phyloP scores from a whole-genome alignment of 2,888 invertebrate species.

The Trichogramma evanescens region DNA sequence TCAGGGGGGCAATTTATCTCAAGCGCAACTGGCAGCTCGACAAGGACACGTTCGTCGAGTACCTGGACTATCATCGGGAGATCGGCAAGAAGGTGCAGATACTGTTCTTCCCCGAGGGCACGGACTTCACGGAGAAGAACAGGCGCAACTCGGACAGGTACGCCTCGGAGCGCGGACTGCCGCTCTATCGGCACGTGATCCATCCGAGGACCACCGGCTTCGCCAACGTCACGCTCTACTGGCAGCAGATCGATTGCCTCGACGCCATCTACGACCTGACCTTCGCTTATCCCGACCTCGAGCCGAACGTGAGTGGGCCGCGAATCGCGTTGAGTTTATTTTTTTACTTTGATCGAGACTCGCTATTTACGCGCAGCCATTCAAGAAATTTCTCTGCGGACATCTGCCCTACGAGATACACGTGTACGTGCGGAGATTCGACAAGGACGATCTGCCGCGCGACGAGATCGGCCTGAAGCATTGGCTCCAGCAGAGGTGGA shows the following conservation, averaged over 20 bases:
- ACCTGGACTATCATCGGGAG: slow-evolving; percentile 62
- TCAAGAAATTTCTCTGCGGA: slow-evolving; percentile 64
- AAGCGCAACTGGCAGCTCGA: no score
- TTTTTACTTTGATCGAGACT: no score
- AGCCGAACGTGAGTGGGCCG: slow-evolving; percentile 46
- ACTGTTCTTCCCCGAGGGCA: slow-evolving; percentile 85
- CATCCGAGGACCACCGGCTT: slow-evolving; percentile 83
- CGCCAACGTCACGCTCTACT: slow-evolving; percentile 53
- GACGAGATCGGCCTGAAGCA: slow-evolving; percentile 53
- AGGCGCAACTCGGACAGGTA: slow-evolving; percentile 63
- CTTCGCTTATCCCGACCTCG: slow-evolving; percentile 69
- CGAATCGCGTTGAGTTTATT: no score
- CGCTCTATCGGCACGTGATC: slow-evolving; percentile 65
- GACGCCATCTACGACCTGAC: slow-evolving; percentile 77
- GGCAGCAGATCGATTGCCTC: slow-evolving; percentile 55
- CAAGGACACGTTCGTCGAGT: no score
- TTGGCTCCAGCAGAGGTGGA: slow-evolving; percentile 63
- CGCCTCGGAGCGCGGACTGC: slow-evolving; percentile 62
- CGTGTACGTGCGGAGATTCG: slow-evolving; percentile 66
- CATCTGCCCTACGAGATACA: slow-evolving; percentile 67
- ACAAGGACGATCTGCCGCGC: slow-evolving; percentile 54
- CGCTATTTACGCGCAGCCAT: slow-evolving; percentile 52
- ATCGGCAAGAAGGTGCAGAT: slow-evolving; percentile 62
- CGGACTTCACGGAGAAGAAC: slow-evolving; percentile 68
- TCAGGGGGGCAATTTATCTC: no score